Evolutionary conservation across 2,797 vertebrate genomes (phyloP), one percentile per base, ranked within the genome.

Genomic region (Dermochelys coriacea): DNA sequence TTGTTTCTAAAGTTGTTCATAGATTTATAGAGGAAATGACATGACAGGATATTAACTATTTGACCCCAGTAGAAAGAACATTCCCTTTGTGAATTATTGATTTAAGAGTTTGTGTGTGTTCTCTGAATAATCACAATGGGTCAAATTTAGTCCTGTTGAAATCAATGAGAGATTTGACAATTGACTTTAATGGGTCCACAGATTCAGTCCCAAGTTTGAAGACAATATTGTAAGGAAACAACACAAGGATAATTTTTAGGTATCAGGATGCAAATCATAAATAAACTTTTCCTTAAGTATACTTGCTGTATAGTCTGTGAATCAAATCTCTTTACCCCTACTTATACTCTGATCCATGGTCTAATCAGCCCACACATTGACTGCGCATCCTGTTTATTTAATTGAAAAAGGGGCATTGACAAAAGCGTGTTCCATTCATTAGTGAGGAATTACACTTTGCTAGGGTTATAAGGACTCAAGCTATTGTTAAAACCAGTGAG

Each of bases 61-160:
- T 92, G 96, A 96, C 97, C 94, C 96, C 90, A 96, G 95, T 93
- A 97, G 95, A 98, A 97, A 96, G 96, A 97, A 97, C 96, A 96
- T 51, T 59, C 57, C 87, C 97, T 96, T 97, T 96, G 96, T 97
- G 93, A 96, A 97, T 96, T 97, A 98, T 91, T 97, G 96, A 97
- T 98, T 97, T 97, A 97, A 93, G 96, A 97, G 93, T 98, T 98
- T 98, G 96, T 98, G 94, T 96, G 84, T 95, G 89, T 97, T 96
- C 96, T 97, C 97, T 98, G 98, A 97, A 97, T 95, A 97, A 98
- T 97, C 96, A 97, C 96, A 97, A 96, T 97, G 89, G 89, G 88
- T 95, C 94, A 92, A 94, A 94, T 82, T 97, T 98, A 95, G 95
- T 92, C 85, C 80, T 88, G 74, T 87, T 96, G 88, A 93, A 95